These are phyloP conservation scores for Eudasyphora cyanicolor DNA, from an alignment of 2,888 invertebrate genomes.

Conservation along the genomic window DNA sequence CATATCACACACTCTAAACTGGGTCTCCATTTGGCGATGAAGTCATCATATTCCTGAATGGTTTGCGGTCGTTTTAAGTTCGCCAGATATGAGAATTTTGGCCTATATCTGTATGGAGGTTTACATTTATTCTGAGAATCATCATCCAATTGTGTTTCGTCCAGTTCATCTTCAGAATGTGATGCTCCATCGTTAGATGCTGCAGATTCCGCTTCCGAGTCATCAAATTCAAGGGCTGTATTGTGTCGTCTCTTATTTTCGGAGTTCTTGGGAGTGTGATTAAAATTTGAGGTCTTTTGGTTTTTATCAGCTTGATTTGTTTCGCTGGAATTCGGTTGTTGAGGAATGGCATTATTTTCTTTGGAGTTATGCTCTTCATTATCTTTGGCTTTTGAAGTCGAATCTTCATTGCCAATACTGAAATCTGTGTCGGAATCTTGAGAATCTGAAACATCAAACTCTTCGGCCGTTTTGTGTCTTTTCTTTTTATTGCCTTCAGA, in stretches of 20 bases:
- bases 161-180: no score
- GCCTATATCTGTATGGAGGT: no score
- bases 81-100: no score
- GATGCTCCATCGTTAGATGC: no score
- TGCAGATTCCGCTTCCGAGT: not conserved
- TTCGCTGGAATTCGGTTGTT: no score
- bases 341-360: not conserved
- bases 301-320: not conserved
- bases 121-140: no score
- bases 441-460: no score
- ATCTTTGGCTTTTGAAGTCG: not conserved
- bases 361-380: not conserved
- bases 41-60: not conserved
- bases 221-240: not conserved
- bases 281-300: no score
- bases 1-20: not conserved
- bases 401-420: not conserved
- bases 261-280: not conserved
- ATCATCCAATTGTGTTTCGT: no score
- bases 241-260: not conserved
- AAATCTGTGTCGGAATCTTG: no score
- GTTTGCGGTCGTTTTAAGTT: not conserved
- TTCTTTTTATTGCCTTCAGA: no score
- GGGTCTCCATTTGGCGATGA: not conserved
- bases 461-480: no score